Base-by-base conservation (phyloP, 2,113 vertebrate species). In the Clarias magur region DNA sequence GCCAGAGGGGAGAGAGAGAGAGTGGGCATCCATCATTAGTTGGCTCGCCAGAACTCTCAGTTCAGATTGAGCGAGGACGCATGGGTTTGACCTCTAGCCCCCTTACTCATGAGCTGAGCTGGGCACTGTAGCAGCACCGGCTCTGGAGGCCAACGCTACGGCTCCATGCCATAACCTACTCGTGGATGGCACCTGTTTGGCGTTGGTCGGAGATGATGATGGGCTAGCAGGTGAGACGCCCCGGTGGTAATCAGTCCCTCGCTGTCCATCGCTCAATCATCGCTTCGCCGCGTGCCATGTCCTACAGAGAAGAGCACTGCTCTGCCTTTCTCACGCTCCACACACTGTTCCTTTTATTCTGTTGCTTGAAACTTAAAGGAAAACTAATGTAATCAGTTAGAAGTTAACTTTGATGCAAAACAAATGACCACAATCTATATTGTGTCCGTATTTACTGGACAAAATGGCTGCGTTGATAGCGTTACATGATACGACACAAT, bases 201-300 rank as follows among this genome's bases (percentile, higher is more conserved):
- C 88, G 53, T 60, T 38, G 30, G 68, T 63, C 53, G 48, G 84
- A 84, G 86, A 75, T 82, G 85, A 86, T 86, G 90, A 89, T 54
- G 70, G 83, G 90, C 87, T 75, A 83, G 86, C 87, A 87, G 86
- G 90, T 90, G 89, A 89, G 84, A 30, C 42, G 68, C 90, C 87
- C 89, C 86, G 70, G 90, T 88, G 90, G 90, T 89, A 90, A 88
- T 91, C 90, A 90, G 86, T 89, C 88, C 89, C 88, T 90, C 81
- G 86, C 87, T 89, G 68, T 59, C 86, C 79, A 73, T 85, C 86
- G 85, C 88, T 91, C 84, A 86, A 91, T 91, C 90, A 91, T 76
- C 59, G 27, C 76, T 78, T 86, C 80, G 54, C 80, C 48, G 65
- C 27, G 62, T 88, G 88, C 87, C 83, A 87, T 59, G 88, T 83